A percentile compares a stretch with the other conserved stretches of the same genome.
Conservation (phyloP, 2,113 vertebrate species). For the Dermatemys mawii region DNA sequence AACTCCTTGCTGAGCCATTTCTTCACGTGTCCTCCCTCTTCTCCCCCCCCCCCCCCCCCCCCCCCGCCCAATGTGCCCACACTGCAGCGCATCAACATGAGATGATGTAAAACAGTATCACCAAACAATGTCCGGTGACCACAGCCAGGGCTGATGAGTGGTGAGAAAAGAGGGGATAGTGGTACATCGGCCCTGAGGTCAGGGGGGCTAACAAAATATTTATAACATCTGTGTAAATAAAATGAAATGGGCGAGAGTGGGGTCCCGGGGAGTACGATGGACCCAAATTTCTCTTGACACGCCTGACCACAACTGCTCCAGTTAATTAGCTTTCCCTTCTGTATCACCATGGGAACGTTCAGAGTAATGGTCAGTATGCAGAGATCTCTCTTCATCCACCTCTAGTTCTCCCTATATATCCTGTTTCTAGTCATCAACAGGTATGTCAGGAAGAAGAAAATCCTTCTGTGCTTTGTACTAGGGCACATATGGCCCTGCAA, state of each 20-base stretch:
- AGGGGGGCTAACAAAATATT: neutral
- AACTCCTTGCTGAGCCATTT: neutral
- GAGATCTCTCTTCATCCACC: neutral
- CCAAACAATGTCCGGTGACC: accelerated
- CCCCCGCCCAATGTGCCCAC: accelerated
- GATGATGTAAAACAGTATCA: neutral
- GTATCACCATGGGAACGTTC: neutral
- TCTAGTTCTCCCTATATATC: neutral
- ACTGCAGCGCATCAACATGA: accelerated
- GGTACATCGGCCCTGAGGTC: neutral
- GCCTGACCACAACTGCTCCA: neutral
- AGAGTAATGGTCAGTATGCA: neutral
- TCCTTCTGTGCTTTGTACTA: neutral
- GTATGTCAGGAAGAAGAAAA: neutral
- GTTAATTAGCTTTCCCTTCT: accelerated
- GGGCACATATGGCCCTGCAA: neutral
- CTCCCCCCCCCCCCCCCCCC: accelerated
- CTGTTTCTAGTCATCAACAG: neutral
- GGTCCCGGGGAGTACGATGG: neutral
- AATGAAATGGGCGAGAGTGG: neutral
- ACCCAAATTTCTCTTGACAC: neutral
- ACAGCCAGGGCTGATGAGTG: neutral
- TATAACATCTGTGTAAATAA: neutral
- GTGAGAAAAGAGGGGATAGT: neutral
- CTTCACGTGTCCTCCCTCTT: neutral